Evolutionary conservation across 2,797 vertebrate genomes (phyloP), one percentile per base, ranked within the genome.

Genomic region (Chloroceryle inda): DNA sequence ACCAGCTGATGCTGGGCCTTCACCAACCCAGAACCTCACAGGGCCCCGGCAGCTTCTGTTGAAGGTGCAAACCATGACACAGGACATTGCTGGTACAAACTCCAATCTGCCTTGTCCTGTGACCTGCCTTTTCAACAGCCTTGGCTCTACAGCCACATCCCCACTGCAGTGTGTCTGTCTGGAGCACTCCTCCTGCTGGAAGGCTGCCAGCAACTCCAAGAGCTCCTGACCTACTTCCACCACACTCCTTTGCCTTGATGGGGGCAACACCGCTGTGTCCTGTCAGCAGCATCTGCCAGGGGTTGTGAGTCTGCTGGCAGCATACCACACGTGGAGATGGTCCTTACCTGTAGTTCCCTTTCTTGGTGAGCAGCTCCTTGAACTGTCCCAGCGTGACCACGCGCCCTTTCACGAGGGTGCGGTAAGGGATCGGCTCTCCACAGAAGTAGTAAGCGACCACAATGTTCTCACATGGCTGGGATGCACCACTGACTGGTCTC

Each of bases 291-390:
- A 31, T 4, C 58, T 78, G 63, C 81, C 17, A 24, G 35, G 61
- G 22, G 3, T 44, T 16, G 6, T 21, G 50, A 7, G 52, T 8
- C 16, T 35, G 56, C 40, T 19, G 75, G 89, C 56, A 63, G 21
- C 37, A 5, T 0, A 11, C 14, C 2, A 1, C 21, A 14, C 1
- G 1, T 0, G 0, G 33, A 45, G 40, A 67, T 49, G 75, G 64
- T 49, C 47, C 95, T 97, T 92, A 99, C 99, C 99, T 99, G 98
- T 99, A 99, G 94, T 99, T 99, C 97, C 99, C 99, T 98, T 99
- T 99, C 99, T 99, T 99, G 84, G 99, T 99, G 45, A 99, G 99
- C 97, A 99, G 98, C 98, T 99, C 99, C 98, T 99, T 99, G 97
- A 99, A 99, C 98, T 99, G 99, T 89, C 99, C 99, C 96, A 99